Evolutionary conservation across 2,797 vertebrate genomes (phyloP).

Genomic region (Alfaro cultratus): DNA sequence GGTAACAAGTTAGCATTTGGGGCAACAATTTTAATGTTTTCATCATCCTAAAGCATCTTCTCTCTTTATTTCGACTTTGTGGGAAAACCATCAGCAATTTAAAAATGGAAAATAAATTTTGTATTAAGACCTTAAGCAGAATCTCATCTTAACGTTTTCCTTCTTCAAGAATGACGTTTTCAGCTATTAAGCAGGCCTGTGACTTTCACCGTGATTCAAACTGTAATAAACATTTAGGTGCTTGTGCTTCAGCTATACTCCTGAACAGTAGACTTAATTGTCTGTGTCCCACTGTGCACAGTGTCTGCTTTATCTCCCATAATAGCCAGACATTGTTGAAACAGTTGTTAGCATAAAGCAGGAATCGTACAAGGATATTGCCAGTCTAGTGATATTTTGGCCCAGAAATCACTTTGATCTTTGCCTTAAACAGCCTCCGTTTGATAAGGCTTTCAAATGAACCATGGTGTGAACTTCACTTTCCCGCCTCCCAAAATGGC

Average conservation of each 20-base stretch:
- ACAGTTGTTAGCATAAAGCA: conserved; percentile 51
- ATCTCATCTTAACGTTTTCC: not conserved
- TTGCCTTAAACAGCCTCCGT: conserved; percentile 60
- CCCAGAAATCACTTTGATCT: conserved; percentile 63
- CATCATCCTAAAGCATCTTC: not conserved
- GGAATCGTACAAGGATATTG: conserved; percentile 57
- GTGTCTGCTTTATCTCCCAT: conserved; percentile 56
- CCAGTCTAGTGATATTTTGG: conserved; percentile 58
- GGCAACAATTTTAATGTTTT: not conserved
- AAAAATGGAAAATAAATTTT: not conserved
- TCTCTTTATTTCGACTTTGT: not conserved
- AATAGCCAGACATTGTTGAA: conserved; percentile 62
- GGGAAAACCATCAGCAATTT: not conserved
- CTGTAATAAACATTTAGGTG: not conserved
- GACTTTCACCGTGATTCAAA: not conserved
- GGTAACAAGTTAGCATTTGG: not conserved
- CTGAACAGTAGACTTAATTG: conserved; percentile 4
- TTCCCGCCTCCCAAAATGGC: conserved; percentile 69
- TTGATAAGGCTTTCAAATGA: conserved; percentile 74
- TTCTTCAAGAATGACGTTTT: not conserved
- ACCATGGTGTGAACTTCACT: conserved; percentile 55
- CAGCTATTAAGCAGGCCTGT: not conserved
- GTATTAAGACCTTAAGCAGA: not conserved
- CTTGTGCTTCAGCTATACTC: not conserved
- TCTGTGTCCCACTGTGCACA: not conserved